These are phyloP conservation scores for Porites cylindrica DNA, from an alignment of 92 coral and sea anemone genomes.

Conservation along the genomic window DNA sequence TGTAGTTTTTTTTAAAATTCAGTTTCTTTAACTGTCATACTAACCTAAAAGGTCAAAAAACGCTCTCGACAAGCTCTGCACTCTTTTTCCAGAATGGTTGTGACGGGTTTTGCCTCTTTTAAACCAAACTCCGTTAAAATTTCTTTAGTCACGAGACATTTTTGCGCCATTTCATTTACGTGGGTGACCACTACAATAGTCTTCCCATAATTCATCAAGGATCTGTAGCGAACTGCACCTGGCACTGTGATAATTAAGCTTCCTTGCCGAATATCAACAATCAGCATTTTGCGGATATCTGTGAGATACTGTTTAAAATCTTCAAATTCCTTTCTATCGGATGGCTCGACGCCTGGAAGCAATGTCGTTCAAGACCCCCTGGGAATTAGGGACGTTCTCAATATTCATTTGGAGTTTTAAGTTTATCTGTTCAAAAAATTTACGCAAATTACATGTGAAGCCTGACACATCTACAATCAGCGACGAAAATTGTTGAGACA, in stretches of 20 bases:
- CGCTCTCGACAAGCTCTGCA: background rate
- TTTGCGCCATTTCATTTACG: background rate
- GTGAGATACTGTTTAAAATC: background rate
- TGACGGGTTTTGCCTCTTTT: background rate
- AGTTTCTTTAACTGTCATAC: too few species aligned
- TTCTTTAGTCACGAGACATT: background rate
- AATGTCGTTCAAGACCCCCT: background rate
- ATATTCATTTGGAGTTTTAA: too few species aligned
- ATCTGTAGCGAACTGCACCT: background rate
- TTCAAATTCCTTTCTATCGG: background rate
- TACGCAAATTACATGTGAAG: too few species aligned
- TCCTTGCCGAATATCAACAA: background rate
- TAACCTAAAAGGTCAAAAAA: background rate
- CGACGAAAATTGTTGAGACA: too few species aligned
- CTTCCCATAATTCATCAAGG: background rate
- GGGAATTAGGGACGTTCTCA: background rate
- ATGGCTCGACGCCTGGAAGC: background rate
- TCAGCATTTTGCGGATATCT: background rate
- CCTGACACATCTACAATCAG: too few species aligned
- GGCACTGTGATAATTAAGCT: background rate
- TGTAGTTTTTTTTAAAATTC: too few species aligned
- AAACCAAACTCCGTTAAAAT: background rate
- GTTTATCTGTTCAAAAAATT: too few species aligned
- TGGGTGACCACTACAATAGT: background rate
- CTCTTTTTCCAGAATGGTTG: background rate